Conservation (phyloP, 2,888 invertebrate genomes). For the Labia minor region DNA sequence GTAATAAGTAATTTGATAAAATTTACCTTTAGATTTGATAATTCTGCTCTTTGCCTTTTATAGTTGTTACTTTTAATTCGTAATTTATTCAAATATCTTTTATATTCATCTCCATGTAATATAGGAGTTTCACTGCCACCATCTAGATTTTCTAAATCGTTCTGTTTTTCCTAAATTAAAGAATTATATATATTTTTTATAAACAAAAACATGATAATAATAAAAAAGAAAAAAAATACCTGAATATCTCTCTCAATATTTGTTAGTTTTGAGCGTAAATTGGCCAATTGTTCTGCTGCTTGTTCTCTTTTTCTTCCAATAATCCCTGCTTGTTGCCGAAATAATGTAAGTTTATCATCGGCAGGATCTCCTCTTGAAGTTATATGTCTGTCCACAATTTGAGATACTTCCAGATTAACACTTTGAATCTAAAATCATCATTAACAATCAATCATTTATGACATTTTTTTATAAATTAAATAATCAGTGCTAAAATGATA, state of each 20-base stretch:
- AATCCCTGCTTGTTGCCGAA: constrained; percentile 72
- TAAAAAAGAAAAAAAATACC: constrained; percentile 31
- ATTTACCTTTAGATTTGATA: constrained; percentile 52
- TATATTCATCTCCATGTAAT: constrained; percentile 70
- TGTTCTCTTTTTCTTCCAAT: constrained; percentile 69
- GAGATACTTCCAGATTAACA: constrained; percentile 51
- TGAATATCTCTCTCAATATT: constrained; percentile 50
- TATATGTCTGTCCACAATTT: constrained; percentile 59
- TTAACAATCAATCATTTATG: too few species aligned
- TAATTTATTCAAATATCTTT: constrained; percentile 70
- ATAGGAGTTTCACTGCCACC: constrained; percentile 49
- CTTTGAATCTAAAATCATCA: constrained; percentile 36
- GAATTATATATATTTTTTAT: too few species aligned
- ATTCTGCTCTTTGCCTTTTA: constrained; percentile 65
- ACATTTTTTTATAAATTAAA: too few species aligned
- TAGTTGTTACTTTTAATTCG: constrained; percentile 70
- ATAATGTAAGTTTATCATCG: constrained; percentile 67
- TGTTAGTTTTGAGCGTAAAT: constrained; percentile 50
- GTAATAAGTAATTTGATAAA: too few species aligned
- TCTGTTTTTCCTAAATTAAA: constrained; percentile 35
- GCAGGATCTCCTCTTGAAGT: constrained; percentile 46
- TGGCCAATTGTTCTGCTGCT: constrained; percentile 57
- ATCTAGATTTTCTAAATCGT: constrained; percentile 36
- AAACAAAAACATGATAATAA: too few species aligned
- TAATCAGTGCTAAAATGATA: neutral